Evolutionary conservation across 2,113 vertebrate genomes (phyloP).

Genomic region (Crotalus horridus): DNA sequence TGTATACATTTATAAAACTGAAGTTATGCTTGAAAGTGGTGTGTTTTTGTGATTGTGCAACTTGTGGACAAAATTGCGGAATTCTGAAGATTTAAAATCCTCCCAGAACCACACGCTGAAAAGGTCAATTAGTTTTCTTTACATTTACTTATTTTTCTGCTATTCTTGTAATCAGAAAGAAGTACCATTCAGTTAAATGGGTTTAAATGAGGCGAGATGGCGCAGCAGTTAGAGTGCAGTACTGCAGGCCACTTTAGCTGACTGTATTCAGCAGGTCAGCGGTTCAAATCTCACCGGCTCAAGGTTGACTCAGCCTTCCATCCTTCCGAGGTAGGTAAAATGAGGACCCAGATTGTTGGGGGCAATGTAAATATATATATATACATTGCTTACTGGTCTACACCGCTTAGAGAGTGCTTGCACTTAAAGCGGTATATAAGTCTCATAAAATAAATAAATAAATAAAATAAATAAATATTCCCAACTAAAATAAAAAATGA

Average conservation of each 20-base stretch:
- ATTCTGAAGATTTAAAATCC: slow-evolving; percentile 46
- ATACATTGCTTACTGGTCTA: too few species aligned
- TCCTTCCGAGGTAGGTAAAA: too few species aligned
- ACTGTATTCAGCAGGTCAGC: too few species aligned
- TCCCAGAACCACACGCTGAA: slow-evolving; percentile 45
- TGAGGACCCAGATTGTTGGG: too few species aligned
- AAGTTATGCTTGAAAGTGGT: slow-evolving; percentile 23
- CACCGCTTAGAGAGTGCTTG: too few species aligned
- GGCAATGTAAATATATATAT: too few species aligned
- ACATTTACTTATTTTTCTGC: slow-evolving; percentile 72
- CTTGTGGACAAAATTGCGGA: slow-evolving; percentile 10
- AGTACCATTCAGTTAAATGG: not conserved
- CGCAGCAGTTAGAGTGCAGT: too few species aligned
- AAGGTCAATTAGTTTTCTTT: slow-evolving; percentile 71
- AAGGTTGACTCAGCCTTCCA: too few species aligned
- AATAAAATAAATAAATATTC: not conserved
- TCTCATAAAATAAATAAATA: too few species aligned
- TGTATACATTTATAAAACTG: slow-evolving; percentile 11
- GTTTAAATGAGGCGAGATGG: not conserved
- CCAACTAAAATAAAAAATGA: not conserved
- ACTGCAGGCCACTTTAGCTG: too few species aligned
- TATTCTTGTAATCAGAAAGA: slow-evolving; percentile 42
- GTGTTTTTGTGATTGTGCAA: not conserved
- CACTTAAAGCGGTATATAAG: too few species aligned
- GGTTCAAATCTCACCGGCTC: too few species aligned